Conservation (phyloP, 2,888 invertebrate species). For the Baccha elongata region DNA sequence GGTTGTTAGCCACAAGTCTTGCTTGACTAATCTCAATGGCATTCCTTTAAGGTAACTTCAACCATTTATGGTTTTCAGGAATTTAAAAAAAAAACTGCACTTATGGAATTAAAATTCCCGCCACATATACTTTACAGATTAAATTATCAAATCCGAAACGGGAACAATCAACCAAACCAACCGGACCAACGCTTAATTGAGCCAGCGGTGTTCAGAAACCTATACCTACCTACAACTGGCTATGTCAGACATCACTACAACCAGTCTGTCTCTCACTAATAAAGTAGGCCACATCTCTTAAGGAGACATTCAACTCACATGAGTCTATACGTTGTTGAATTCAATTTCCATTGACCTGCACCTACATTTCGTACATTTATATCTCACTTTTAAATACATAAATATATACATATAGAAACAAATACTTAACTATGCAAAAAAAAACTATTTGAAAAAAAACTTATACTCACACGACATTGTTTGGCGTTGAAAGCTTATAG, state of each 20-base stretch:
- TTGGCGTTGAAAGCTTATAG: constrained; percentile 92
- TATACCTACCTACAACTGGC: background rate
- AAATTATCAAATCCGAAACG: constrained; percentile 21
- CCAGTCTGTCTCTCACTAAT: background rate
- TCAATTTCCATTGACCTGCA: constrained; percentile 21
- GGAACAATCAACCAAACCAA: constrained; percentile 28
- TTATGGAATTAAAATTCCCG: constrained; percentile 20
- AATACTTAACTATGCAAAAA: background rate
- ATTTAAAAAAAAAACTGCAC: background rate
- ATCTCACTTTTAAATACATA: background rate
- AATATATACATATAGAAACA: background rate
- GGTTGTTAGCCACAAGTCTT: background rate
- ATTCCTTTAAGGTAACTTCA: background rate
- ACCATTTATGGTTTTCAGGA: constrained; percentile 6
- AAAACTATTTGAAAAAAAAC: constrained; percentile 13
- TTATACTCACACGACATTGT: constrained; percentile 93
- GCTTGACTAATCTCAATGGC: constrained; percentile 4
- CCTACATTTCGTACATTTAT: background rate
- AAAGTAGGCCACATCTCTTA: constrained; percentile 59
- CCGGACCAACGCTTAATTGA: constrained; percentile 20
- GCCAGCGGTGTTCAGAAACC: background rate
- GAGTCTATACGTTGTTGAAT: background rate
- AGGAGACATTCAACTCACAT: constrained; percentile 55
- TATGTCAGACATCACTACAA: constrained; percentile 5
- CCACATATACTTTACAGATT: background rate